Base-by-base conservation (phyloP, 1,140 invertebrate genomes). In the Ooceraea biroi region DNA sequence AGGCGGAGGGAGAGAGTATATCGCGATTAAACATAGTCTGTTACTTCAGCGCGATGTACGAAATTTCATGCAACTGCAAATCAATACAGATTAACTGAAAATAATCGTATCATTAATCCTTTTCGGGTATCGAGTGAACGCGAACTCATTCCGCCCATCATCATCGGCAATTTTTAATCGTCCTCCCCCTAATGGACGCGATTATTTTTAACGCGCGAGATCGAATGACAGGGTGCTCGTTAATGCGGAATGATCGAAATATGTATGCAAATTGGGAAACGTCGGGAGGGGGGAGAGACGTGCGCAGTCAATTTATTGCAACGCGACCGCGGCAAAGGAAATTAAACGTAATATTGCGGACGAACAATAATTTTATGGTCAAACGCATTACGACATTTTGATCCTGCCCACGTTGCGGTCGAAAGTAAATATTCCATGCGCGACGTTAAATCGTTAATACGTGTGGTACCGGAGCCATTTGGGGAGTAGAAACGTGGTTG, bases 361-460 rank as follows among this genome's bases (percentile, higher is more conserved):
- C 73, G 66, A 83, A 88, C 84, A 88, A 86, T 84, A 88, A 89
- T 80, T 73, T 85, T 61, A 88, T 65, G 73, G 73, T 76, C 57
- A 77, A 78, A 60, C 86, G 74, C n/a, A 50, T 80, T 73, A 83
- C 74, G 84, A 86, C 80, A 85, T 86, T 89, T 86, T 82, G 86
- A 89, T 88, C 86, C 85, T 71, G 60, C 46, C 72, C 88, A 25
- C 71, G 60, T 68, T 85, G 77, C 57, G 83, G 72, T 83, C 55
- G 30, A 77, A 83, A 74, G 78, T 89, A 89, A 89, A 89, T 87
- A 85, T 87, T 85, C 82, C 63, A 57, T 41, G 72, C 66, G 73
- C 76, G 71, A 89, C 69, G 65, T 85, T 87, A 80, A 84, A 71
- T 84, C 82, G 74, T 87, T 86, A 89, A 89, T 89, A 87, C 86